Evolutionary conservation across 2,888 invertebrate genomes (phyloP).

Genomic region (Auanema freiburgensis): DNA sequence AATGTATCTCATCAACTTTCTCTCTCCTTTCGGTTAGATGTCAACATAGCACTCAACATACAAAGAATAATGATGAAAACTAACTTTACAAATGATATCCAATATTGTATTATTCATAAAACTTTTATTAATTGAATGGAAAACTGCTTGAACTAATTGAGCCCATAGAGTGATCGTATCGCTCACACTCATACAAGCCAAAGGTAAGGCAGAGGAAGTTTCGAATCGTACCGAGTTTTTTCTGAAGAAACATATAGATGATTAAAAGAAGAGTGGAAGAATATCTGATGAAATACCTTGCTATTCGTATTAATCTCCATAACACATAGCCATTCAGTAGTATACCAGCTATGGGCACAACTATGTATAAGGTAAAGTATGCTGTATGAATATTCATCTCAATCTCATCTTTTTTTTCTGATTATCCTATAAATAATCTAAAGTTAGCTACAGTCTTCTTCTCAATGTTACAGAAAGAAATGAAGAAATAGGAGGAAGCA

Average conservation of each 20-base stretch:
- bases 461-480: no score
- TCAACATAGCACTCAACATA: no score
- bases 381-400: constrained; percentile 24
- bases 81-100: constrained; percentile 36
- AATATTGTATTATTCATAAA: constrained; percentile 25
- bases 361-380: constrained; percentile 40
- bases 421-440: not conserved
- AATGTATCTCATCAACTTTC: no score
- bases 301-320: constrained; percentile 44
- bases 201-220: constrained; percentile 57
- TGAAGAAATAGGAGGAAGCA: no score
- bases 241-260: constrained; percentile 9
- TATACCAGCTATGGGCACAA: constrained; percentile 55
- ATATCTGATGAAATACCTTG: constrained; percentile 35
- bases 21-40: no score
- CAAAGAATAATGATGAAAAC: not conserved
- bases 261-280: constrained; percentile 6
- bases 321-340: constrained; percentile 55
- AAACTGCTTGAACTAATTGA: constrained; percentile 38
- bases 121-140: constrained; percentile 40
- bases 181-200: constrained; percentile 58
- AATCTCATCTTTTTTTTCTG: constrained; percentile 2
- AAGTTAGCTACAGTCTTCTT: no score
- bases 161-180: constrained; percentile 37
- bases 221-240: constrained; percentile 44